Conservation (phyloP, 2,113 vertebrate species). For the Tachycineta bicolor region DNA sequence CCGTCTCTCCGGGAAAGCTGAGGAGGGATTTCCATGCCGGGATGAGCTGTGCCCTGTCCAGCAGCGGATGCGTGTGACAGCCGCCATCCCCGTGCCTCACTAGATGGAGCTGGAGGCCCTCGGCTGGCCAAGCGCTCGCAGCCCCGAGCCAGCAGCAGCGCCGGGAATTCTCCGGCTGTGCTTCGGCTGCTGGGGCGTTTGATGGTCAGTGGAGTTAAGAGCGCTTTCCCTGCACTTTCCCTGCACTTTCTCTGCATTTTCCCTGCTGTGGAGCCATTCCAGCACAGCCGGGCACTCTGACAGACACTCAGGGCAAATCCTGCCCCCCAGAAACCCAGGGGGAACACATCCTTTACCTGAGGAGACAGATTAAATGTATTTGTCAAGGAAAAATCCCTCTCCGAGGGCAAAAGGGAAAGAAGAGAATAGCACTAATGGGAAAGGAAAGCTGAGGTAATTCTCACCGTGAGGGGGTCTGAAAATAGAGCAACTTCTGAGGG, state of each 20-base stretch:
- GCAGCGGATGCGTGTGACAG: accelerated
- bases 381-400: neutral
- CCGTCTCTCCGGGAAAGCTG: neutral
- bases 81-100: neutral
- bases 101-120: conserved; percentile 55
- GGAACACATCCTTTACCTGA: neutral
- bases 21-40: accelerated
- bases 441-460: neutral
- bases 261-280: neutral
- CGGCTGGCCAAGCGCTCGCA: neutral
- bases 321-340: accelerated
- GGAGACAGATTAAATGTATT: accelerated
- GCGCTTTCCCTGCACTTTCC: neutral
- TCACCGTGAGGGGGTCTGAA: neutral
- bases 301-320: accelerated
- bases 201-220: accelerated
- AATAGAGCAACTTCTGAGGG: neutral
- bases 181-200: accelerated
- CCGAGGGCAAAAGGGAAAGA: neutral
- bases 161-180: accelerated
- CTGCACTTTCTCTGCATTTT: neutral
- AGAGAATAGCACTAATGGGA: neutral
- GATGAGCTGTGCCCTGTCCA: accelerated
- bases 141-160: neutral
- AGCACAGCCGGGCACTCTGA: neutral